Base-by-base conservation (phyloP, 2,888 invertebrate species). In the Agonum fuliginosum region DNA sequence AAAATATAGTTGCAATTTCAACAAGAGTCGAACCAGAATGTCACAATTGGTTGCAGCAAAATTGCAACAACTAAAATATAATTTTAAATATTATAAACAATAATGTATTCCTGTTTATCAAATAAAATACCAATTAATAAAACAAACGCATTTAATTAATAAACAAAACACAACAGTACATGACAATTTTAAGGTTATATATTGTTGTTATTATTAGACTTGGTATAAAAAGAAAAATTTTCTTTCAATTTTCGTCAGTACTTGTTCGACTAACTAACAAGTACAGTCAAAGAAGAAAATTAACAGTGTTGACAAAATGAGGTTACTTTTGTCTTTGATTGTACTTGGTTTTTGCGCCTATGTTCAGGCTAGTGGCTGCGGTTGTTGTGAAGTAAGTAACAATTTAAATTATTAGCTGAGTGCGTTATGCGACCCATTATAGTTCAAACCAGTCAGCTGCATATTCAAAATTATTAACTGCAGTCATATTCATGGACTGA, bases 291-390 rank as follows among this genome's bases (percentile, higher is more conserved):
- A 30, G 58, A 62, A 62, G 34, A 62, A 14, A 62, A 62, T 30
- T 62, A 62, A 34, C 17, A 27, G 34, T 62, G 27, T 62, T 62
- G 58, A 2, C 58, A 62, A 62, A 62, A 62, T 62, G 58, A 62
- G 12, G 34, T 62, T 62, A 17, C 30, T 62, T 62, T 30, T 62
- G 58, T 62, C 58, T 30, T 19, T 62, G 58, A 14, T 62, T 62
- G 58, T 62, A 62, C 34, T 62, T n/a, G 58, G 30, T 3, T 62
- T 30, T 17, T 30, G 27, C 10, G 58, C 20, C 30, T 62, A 62
- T 62, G 17, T 62, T 30, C 30, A 62, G 58, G 58, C 5, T 6
- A 46, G 8, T 12, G 34, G 20, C 6, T 62, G 58, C 12, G 14
- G 14, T 10, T 30, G 34, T 6, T 30, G 30, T 19, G 58, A 62